Evolutionary conservation across 2,888 invertebrate genomes (phyloP), one percentile per base, ranked within the genome.

Genomic region (Lycaena phlaeas): DNA sequence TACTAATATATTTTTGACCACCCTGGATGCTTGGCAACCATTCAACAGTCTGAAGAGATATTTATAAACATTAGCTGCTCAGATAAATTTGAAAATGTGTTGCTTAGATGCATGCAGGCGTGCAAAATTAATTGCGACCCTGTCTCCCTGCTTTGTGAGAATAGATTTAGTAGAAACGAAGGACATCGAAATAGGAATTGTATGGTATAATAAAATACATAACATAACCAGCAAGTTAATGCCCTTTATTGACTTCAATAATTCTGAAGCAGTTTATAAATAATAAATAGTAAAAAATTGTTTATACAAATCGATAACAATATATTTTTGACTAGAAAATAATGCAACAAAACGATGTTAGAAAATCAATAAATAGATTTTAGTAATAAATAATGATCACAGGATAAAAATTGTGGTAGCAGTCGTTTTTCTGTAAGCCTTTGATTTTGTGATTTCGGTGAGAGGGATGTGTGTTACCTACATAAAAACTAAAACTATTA

Each of bases 231-330:
- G 49, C 48, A 67, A 68, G 63, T 65, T 54, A 22, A 12, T 34
- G 69, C 73, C 66, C 68, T 81, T 78, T 79, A 81, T 77, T 79
- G 63, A 69, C 54, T 58, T 48, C 51, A 61, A 70, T 74, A 77
- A 77, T 75, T 75, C 57, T 69, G 63, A 77, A 78, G 79, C 72
- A 73, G 49, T 55, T 45, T 68, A 71, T 69, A 63, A 68, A 72
- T 76, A 57, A 57, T 61, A 74, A 72, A 67, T 65, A 68, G 64
- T 73, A 76, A 68, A 79, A 72, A 77, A 34, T 4, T 68, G 40
- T 61, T 72, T 78, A 71, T 74, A 75, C 69, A 75, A 59, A 50
- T 28, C 43, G 68, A 75, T 76, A 75, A 66, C 56, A 66, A 52
- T 69, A 72, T 18, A 11, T 57, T 46, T 56, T 66, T 77, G 79